Conservation (phyloP, 2,797 vertebrate species). For the Odontamblyopus rebecca region DNA sequence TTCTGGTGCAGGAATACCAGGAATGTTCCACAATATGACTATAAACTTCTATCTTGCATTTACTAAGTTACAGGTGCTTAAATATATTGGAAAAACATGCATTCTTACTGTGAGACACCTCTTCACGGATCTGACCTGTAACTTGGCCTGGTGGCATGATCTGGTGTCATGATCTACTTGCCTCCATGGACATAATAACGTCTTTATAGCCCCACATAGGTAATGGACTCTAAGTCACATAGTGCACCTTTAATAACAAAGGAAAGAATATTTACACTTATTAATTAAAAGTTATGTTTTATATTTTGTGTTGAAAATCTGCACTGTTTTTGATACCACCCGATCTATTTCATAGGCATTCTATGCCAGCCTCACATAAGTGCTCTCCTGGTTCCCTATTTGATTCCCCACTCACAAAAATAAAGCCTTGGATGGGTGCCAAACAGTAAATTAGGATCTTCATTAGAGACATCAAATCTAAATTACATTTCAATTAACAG, state of each 20-base stretch:
- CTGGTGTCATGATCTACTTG: background rate
- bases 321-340: conserved; percentile 9
- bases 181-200: background rate
- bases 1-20: background rate
- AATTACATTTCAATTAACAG: conserved; percentile 82
- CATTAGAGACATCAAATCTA: conserved; percentile 75
- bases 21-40: background rate
- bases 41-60: too few species aligned
- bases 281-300: background rate
- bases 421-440: conserved; percentile 63
- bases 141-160: background rate
- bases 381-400: conserved; percentile 52
- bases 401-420: conserved; percentile 62
- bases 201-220: background rate
- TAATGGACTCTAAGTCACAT: background rate
- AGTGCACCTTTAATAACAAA: background rate
- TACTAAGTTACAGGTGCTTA: background rate
- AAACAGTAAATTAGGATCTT: conserved; percentile 72
- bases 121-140: background rate
- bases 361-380: conserved; percentile 45
- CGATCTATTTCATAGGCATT: conserved; percentile 48
- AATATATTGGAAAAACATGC: background rate
- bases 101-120: background rate
- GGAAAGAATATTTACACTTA: background rate
- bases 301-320: background rate